Percentiles rank a stretch among this genome's conserved stretches.
Conservation (phyloP, 1,140 invertebrate genomes). For the Drosophila lowei region DNA sequence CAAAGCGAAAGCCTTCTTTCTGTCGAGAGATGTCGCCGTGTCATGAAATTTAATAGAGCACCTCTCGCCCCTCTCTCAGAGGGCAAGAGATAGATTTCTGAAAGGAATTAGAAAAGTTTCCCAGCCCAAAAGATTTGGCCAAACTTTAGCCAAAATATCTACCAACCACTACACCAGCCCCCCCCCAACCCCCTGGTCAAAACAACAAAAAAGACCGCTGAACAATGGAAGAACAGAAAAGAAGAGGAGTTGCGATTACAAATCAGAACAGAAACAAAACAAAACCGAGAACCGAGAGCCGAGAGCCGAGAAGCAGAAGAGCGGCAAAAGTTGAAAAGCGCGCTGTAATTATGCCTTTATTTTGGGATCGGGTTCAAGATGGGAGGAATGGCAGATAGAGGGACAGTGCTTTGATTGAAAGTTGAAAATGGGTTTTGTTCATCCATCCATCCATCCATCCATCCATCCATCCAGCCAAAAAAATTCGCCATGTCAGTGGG, state of each 20-base stretch:
- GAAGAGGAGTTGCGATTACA: constrained; percentile 56
- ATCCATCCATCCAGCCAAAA: constrained; percentile 2
- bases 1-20: constrained; percentile 9
- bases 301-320: constrained; percentile 16
- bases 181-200: constrained; percentile 30
- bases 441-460: constrained; percentile 21
- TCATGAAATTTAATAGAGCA: constrained; percentile 71
- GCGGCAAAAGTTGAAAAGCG: constrained; percentile 74
- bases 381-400: neutral
- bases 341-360: constrained; percentile 67
- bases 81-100: no score
- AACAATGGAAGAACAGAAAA: constrained; percentile 42
- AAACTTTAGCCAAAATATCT: constrained; percentile 29
- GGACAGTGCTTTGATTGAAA: constrained; percentile 63
- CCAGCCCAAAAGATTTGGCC: constrained; percentile 1
- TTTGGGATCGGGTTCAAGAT: constrained; percentile 3
- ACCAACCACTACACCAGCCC: constrained; percentile 38
- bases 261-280: constrained; percentile 63
- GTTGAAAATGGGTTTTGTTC: constrained; percentile 72
- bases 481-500: constrained; percentile 63
- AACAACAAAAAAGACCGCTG: constrained; percentile 30
- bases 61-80: constrained; percentile 9
- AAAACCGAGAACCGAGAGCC: constrained; percentile 30
- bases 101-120: constrained; percentile 11
- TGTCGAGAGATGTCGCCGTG: constrained; percentile 43